These are phyloP conservation scores for Busseola fusca DNA, from an alignment of 2,888 invertebrate genomes.

Conservation along the genomic window DNA sequence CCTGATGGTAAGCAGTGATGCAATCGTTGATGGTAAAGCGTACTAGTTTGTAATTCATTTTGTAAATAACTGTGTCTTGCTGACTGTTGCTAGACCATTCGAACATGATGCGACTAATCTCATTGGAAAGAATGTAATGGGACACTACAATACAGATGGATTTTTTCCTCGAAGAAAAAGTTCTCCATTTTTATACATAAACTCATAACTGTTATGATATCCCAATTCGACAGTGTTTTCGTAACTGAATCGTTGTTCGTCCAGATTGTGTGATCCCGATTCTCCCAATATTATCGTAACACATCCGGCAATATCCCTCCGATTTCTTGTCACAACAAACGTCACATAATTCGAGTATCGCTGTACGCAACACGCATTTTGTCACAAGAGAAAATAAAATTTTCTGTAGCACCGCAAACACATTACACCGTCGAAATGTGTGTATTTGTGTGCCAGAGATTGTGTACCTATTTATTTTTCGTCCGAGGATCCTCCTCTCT, in stretches of 20 bases:
- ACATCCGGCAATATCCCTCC: slow-evolving; percentile 47
- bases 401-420: slow-evolving; percentile 81
- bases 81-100: not conserved
- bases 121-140: not conserved
- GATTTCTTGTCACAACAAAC: slow-evolving; percentile 63
- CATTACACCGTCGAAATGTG: slow-evolving; percentile 82
- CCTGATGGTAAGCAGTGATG: no score
- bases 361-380: slow-evolving; percentile 64
- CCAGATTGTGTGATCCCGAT: slow-evolving; percentile 43
- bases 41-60: slow-evolving; percentile 12
- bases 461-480: slow-evolving; percentile 86
- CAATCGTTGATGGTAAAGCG: no score
- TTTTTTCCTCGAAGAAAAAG: not conserved
- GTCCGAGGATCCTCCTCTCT: slow-evolving; percentile 64
- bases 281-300: slow-evolving; percentile 47
- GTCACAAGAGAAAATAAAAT: slow-evolving; percentile 72
- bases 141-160: not conserved
- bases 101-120: not conserved
- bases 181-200: not conserved
- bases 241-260: slow-evolving; percentile 28
- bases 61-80: slow-evolving; percentile 1
- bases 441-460: slow-evolving; percentile 82
- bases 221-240: slow-evolving; percentile 37
- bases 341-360: slow-evolving; percentile 63
- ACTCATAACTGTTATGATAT: slow-evolving; percentile 1